Evolutionary conservation across 1,140 invertebrate genomes (phyloP).

Genomic region (Pentalonia nigronervosa): DNA sequence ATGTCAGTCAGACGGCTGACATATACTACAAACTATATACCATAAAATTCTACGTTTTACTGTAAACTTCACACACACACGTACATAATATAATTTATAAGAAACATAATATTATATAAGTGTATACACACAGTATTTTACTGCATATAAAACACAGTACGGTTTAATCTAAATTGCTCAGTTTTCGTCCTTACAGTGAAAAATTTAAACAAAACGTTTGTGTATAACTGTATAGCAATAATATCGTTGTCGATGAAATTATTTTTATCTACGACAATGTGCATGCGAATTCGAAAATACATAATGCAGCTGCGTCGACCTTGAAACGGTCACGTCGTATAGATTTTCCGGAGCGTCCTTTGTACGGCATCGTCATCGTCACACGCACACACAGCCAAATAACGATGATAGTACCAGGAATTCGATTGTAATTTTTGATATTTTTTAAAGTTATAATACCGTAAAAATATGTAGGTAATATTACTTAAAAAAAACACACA

Average conservation of each 20-base stretch:
- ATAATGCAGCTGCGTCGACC: constrained; percentile 9
- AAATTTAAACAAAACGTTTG: not conserved
- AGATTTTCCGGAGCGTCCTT: constrained; percentile 22
- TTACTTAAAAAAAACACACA: not conserved
- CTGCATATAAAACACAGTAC: not conserved
- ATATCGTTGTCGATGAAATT: not conserved
- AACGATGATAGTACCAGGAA: not conserved
- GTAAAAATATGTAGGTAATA: not conserved
- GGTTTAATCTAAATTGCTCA: not conserved
- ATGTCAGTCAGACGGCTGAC: too few relatives aligned
- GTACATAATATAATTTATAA: not conserved
- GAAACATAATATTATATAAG: not conserved
- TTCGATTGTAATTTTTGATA: not conserved
- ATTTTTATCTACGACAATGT: not conserved
- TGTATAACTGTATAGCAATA: not conserved
- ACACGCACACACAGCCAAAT: not conserved
- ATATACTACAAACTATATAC: too few relatives aligned
- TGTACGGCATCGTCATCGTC: constrained; percentile 13
- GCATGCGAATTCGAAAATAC: not conserved
- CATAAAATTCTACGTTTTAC: too few relatives aligned
- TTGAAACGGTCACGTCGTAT: constrained; percentile 23
- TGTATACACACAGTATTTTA: not conserved
- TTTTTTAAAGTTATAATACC: not conserved
- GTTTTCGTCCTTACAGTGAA: not conserved
- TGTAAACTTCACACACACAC: not conserved